These are phyloP conservation scores for Corella eumyota DNA, from an alignment of 23 tunicate species.

Conservation along the genomic window DNA sequence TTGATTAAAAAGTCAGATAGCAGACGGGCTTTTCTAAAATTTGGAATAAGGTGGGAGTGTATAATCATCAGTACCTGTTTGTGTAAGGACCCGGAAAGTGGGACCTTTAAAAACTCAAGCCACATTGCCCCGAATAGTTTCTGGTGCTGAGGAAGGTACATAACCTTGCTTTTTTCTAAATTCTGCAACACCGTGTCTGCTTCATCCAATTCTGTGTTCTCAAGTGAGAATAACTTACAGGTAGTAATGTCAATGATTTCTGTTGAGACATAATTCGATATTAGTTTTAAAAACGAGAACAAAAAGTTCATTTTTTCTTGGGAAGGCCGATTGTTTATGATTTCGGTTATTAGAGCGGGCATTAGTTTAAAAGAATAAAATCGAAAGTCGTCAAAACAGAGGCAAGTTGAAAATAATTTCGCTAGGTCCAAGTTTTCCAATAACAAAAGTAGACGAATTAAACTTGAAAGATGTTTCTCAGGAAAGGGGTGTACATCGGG, in stretches of 20 bases:
- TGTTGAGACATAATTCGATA: constrained; percentile 16
- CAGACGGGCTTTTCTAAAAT: constrained; percentile 57
- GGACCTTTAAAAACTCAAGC: constrained; percentile 49
- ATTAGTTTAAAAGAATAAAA: constrained; percentile 13
- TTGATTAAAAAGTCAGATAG: constrained; percentile 66
- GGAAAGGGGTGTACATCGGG: background rate
- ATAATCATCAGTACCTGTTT: constrained; percentile 52
- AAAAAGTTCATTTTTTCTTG: constrained; percentile 5
- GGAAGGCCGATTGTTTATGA: background rate
- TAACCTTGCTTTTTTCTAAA: too few relatives aligned
- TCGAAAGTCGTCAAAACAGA: constrained; percentile 17
- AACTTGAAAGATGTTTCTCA: background rate
- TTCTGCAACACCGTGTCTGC: too few relatives aligned
- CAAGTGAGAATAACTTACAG: too few relatives aligned
- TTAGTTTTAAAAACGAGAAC: constrained; percentile 12
- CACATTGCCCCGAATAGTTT: constrained; percentile 47
- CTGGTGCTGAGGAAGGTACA: constrained; percentile 18
- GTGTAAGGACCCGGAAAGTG: constrained; percentile 14
- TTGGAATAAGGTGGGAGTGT: constrained; percentile 49
- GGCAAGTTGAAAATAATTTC: background rate
- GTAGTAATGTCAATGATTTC: background rate
- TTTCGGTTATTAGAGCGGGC: constrained; percentile 8
- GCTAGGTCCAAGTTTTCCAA: background rate
- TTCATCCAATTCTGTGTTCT: too few relatives aligned
- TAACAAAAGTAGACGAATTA: background rate